Evolutionary conservation across 37 sponge, comb jelly and placozoan genomes (phyloP).

Genomic region (Ephydatia muelleri): DNA sequence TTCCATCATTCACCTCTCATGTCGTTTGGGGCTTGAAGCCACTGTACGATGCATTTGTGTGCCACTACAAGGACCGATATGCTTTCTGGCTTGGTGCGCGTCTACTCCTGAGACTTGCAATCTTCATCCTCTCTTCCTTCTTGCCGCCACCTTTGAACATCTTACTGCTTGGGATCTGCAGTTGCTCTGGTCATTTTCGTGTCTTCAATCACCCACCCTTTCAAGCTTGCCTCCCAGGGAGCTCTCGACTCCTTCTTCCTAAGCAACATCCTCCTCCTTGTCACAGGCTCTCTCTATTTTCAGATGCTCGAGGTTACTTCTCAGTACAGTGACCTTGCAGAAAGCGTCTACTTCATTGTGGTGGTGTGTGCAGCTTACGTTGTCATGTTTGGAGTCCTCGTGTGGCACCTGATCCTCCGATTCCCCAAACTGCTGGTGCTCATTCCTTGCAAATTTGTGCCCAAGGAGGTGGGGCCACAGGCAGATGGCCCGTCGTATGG

Average conservation of each 20-base stretch:
- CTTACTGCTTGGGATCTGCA: conserved; percentile 17
- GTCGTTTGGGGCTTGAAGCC: conserved; percentile 14
- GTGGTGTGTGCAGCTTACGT: conserved; percentile 22
- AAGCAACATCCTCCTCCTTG: conserved; percentile 21
- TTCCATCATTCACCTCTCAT: conserved; percentile 11
- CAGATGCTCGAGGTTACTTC: not conserved
- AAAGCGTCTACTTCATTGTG: not conserved
- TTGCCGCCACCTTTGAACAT: conserved; percentile 12
- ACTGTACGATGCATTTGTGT: conserved; percentile 55
- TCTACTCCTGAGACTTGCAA: conserved; percentile 30
- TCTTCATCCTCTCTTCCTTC: conserved; percentile 14
- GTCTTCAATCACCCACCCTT: conserved; percentile 23
- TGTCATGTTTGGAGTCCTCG: conserved; percentile 10
- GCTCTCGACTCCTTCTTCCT: conserved; percentile 43
- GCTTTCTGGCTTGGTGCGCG: conserved; percentile 59
- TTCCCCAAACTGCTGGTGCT: conserved; percentile 14
- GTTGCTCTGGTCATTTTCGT: not conserved
- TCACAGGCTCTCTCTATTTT: not conserved
- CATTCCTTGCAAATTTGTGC: not conserved
- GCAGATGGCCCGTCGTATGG: too few relatives aligned
- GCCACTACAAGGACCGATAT: conserved; percentile 24
- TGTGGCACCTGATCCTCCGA: conserved; percentile 40
- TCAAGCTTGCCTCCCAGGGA: conserved; percentile 1
- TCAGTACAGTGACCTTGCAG: not conserved
- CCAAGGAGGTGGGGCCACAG: too few relatives aligned